phyloP scores from a whole-genome alignment of 2,888 invertebrate species.

The Julus scandinavius region DNA sequence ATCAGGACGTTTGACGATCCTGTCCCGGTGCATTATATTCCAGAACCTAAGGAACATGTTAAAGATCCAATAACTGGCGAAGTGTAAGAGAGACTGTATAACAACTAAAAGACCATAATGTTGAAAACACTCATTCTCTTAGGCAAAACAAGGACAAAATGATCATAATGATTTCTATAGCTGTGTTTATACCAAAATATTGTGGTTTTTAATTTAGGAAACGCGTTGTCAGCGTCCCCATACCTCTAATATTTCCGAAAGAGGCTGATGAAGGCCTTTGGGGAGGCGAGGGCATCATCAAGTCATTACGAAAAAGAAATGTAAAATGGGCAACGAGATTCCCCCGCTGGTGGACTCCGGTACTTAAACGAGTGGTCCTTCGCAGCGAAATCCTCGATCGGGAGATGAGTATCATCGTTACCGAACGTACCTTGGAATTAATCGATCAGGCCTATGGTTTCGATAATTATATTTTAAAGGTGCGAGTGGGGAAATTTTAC shows the following conservation, averaged over 20 bases:
- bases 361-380: conserved; percentile 80
- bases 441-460: conserved; percentile 93
- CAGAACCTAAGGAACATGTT: conserved; percentile 78
- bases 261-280: conserved; percentile 88
- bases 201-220: conserved; percentile 26
- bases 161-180: not conserved
- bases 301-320: conserved; percentile 72
- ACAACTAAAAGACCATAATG: too few relatives aligned
- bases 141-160: too few relatives aligned
- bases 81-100: conserved; percentile 69
- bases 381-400: conserved; percentile 91
- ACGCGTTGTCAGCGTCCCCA: conserved; percentile 71
- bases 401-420: conserved; percentile 83
- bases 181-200: not conserved
- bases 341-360: conserved; percentile 90
- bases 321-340: conserved; percentile 73
- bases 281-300: conserved; percentile 95
- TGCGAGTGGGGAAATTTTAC: conserved; percentile 62
- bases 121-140: too few relatives aligned
- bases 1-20: conserved; percentile 78
- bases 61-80: conserved; percentile 78
- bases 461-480: conserved; percentile 92
- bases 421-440: conserved; percentile 81
- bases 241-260: conserved; percentile 80
- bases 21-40: conserved; percentile 76